Evolutionary conservation across 2,113 vertebrate species (phyloP).

Genomic region (Rynchops niger): DNA sequence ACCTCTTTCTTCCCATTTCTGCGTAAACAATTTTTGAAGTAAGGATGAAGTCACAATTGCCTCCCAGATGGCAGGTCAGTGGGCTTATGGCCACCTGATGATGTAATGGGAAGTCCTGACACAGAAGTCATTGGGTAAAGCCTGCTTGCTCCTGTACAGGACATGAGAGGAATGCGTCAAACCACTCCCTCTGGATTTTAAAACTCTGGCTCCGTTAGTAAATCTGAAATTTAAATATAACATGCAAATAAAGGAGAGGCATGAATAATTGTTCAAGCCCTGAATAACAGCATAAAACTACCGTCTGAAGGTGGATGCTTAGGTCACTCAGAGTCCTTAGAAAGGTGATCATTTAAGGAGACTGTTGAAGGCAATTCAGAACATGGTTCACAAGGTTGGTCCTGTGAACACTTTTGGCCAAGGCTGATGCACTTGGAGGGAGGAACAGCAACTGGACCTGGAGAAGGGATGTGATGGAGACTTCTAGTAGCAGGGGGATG

Average conservation of each 20-base stretch:
- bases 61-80: not conserved
- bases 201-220: not conserved
- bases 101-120: not conserved
- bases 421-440: not conserved
- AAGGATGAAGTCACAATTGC: not conserved
- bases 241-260: not conserved
- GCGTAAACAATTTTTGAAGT: not conserved
- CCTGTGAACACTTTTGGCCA: not conserved
- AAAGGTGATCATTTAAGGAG: not conserved
- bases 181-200: not conserved
- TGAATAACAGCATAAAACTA: not conserved
- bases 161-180: not conserved
- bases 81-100: not conserved
- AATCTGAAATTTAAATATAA: not conserved
- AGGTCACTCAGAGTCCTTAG: not conserved
- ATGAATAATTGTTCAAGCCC: not conserved
- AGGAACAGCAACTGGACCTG: not conserved
- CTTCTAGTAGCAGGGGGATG: rapidly evolving
- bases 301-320: not conserved
- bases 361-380: not conserved
- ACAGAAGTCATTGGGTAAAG: not conserved
- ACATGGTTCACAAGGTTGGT: rapidly evolving
- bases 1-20: not conserved
- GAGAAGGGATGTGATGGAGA: not conserved
- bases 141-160: not conserved